These are phyloP conservation scores for Panorpa germanica DNA, from an alignment of 2,888 invertebrate species.

Conservation along the genomic window DNA sequence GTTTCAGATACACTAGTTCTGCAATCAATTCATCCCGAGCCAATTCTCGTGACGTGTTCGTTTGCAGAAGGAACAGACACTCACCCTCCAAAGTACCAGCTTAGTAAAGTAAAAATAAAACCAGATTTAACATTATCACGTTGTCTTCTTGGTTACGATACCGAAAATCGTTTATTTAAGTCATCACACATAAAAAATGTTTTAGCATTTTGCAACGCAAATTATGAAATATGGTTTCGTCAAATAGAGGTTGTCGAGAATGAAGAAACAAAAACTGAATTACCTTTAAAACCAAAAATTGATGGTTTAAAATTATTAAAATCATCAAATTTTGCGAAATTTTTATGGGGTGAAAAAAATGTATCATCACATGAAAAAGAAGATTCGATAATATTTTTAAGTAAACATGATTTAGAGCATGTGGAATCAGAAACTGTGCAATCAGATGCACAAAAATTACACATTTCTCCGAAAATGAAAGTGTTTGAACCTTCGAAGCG, in stretches of 20 bases:
- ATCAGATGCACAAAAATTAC: slow-evolving; percentile 14
- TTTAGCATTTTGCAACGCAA: slow-evolving; percentile 41
- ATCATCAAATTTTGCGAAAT: slow-evolving; percentile 21
- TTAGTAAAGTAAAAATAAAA: slow-evolving; percentile 30
- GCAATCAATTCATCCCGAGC: slow-evolving; percentile 39
- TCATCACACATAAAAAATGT: slow-evolving; percentile 43
- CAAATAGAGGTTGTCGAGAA: slow-evolving; percentile 32
- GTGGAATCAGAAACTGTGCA: too few species aligned
- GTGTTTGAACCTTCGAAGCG: slow-evolving; percentile 33
- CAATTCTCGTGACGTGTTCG: slow-evolving; percentile 43
- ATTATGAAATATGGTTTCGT: slow-evolving; percentile 42
- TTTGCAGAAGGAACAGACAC: slow-evolving; percentile 32
- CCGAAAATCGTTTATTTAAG: slow-evolving; percentile 40
- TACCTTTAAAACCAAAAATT: slow-evolving; percentile 25
- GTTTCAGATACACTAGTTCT: slow-evolving; percentile 32
- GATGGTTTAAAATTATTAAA: slow-evolving; percentile 35
- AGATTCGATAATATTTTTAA: slow-evolving; percentile 45
- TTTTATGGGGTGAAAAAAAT: slow-evolving; percentile 23
- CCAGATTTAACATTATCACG: slow-evolving; percentile 33
- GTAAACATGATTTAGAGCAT: slow-evolving; percentile 42
- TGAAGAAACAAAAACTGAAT: slow-evolving; percentile 18
- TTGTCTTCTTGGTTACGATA: slow-evolving; percentile 39
- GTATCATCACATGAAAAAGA: slow-evolving; percentile 33
- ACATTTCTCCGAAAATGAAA: slow-evolving; percentile 22
- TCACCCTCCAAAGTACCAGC: slow-evolving; percentile 29